Percentiles rank a stretch among this genome's conserved stretches.
Conservation (phyloP, 2,797 vertebrate species). For the Sylvia borin region DNA sequence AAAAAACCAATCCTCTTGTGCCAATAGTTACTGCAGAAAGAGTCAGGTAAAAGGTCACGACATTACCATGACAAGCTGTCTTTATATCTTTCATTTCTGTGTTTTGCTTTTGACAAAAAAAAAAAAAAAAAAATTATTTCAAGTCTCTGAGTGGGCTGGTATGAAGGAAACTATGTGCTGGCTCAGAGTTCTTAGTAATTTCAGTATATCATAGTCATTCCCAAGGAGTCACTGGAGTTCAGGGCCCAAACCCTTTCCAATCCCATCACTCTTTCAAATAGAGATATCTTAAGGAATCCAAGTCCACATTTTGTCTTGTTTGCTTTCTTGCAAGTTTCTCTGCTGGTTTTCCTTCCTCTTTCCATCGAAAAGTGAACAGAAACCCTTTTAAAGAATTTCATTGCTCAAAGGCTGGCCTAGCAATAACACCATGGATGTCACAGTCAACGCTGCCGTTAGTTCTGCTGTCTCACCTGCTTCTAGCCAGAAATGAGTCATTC, state of each 20-base stretch:
- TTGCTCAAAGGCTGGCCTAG: not conserved
- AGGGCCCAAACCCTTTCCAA: not conserved
- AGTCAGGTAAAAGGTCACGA: slow-evolving; percentile 26
- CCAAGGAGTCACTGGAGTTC: slow-evolving; percentile 3
- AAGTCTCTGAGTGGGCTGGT: slow-evolving; percentile 47
- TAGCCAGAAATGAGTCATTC: slow-evolving; percentile 9
- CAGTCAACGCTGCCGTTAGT: not conserved
- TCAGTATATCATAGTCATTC: slow-evolving; percentile 41
- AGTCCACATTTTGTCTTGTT: not conserved
- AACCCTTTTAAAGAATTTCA: not conserved
- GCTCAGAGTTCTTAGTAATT: slow-evolving; percentile 31
- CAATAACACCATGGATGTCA: not conserved
- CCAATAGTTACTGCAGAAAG: not conserved
- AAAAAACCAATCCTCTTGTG: not conserved
- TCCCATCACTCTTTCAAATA: not conserved
- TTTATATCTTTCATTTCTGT: not conserved
- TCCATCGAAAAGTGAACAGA: not conserved
- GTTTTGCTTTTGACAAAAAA: slow-evolving; percentile 26
- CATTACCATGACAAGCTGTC: not conserved
- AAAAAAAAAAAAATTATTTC: slow-evolving; percentile 30
- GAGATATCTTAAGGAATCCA: not conserved
- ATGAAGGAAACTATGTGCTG: slow-evolving; percentile 58
- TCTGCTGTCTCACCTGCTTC: slow-evolving; percentile 16
- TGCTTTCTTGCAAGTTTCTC: not conserved
- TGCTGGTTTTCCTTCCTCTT: not conserved